phyloP scores from a whole-genome alignment of 2,888 invertebrate species.

The Monochamus alternatus region DNA sequence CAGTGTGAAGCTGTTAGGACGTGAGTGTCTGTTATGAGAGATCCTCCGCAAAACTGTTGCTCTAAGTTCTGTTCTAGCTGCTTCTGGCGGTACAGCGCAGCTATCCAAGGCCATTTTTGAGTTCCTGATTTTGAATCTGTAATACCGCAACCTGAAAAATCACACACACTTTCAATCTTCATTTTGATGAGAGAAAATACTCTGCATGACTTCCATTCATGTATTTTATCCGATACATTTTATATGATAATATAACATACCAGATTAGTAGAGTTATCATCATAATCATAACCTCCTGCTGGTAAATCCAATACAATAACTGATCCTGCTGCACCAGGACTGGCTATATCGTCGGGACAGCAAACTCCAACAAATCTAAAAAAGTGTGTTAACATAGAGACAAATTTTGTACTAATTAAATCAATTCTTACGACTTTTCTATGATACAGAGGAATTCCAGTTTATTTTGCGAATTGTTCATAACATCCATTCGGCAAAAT shows the following conservation, averaged over 20 bases:
- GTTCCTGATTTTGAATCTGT: constrained; percentile 59
- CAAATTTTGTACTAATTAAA: no score
- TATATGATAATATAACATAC: constrained; percentile 49
- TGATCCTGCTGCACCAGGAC: constrained; percentile 65
- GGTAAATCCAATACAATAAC: constrained; percentile 70
- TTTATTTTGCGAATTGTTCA: constrained; percentile 73
- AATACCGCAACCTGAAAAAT: constrained; percentile 66
- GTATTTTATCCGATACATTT: not conserved
- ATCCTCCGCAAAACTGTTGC: constrained; percentile 86
- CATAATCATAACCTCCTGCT: constrained; percentile 74
- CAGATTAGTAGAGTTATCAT: constrained; percentile 69
- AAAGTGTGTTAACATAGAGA: not conserved
- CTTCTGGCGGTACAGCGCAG: constrained; percentile 78
- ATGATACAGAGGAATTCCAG: constrained; percentile 82
- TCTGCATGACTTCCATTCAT: no score
- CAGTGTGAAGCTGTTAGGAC: constrained; percentile 87
- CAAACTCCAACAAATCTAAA: constrained; percentile 81
- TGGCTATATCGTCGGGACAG: constrained; percentile 76
- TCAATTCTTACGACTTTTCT: constrained; percentile 74
- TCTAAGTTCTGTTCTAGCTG: constrained; percentile 62
- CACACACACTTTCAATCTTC: not conserved
- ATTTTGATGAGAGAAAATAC: not conserved
- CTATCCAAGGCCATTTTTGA: constrained; percentile 90
- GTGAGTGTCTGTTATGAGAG: constrained; percentile 84
- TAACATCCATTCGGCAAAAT: constrained; percentile 72